Percentiles rank a stretch among this genome's conserved stretches.
Conservation (phyloP, 2,113 vertebrate genomes). For the Ptychochromis oligacanthus region DNA sequence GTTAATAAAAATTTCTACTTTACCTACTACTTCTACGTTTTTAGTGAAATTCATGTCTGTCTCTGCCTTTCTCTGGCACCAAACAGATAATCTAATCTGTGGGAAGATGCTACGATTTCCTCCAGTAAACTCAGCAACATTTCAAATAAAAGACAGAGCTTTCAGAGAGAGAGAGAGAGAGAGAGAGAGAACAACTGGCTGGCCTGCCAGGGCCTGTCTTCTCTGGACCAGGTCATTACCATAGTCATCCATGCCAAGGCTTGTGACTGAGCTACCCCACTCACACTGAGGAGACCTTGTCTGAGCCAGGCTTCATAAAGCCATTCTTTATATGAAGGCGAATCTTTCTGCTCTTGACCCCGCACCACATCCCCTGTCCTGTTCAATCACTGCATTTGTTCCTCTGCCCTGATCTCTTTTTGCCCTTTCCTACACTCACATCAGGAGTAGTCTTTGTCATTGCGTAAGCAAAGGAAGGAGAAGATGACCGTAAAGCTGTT, state of each 20-base stretch:
- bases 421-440: conserved; percentile 12
- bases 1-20: background rate
- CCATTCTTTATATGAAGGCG: conserved; percentile 61
- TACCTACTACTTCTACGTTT: too few species aligned
- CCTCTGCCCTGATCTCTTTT: conserved; percentile 4
- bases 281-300: conserved; percentile 73
- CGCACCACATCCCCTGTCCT: background rate
- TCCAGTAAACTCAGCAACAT: conserved; percentile 22
- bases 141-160: conserved; percentile 63
- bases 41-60: background rate
- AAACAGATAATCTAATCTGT: conserved; percentile 43
- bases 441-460: conserved; percentile 17
- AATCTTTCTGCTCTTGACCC: conserved; percentile 30
- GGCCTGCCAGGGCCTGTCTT: conserved; percentile 38
- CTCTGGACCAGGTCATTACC: conserved; percentile 66
- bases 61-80: conserved; percentile 9
- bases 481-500: conserved; percentile 4
- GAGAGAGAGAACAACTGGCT: conserved; percentile 54
- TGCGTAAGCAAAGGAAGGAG: conserved; percentile 5
- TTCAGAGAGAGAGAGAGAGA: conserved; percentile 55
- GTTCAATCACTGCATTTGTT: conserved; percentile 7
- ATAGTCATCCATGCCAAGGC: conserved; percentile 66
- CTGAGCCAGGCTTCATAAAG: conserved; percentile 53
- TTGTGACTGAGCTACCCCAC: conserved; percentile 61
- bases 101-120: conserved; percentile 42